Conservation (phyloP, 2,797 vertebrate genomes). For the Huso huso region DNA sequence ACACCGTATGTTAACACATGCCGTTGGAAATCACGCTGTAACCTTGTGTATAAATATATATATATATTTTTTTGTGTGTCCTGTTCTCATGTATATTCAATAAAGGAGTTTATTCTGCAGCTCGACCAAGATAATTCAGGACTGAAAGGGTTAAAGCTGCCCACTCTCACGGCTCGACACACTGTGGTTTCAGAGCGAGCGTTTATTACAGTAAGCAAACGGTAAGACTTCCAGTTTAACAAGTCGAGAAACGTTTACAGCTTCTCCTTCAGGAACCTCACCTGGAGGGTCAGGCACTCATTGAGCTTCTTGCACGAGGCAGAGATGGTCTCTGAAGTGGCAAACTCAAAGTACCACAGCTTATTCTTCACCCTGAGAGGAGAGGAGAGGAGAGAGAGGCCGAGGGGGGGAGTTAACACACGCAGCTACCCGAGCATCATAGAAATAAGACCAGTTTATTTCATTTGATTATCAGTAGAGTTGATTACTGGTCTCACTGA, state of each 20-base stretch:
- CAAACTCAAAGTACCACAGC: slow-evolving; percentile 89
- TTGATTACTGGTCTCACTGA: slow-evolving; percentile 29
- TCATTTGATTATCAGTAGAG: background rate
- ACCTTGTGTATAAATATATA: background rate
- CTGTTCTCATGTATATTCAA: too few species aligned
- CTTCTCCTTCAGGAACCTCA: too few species aligned
- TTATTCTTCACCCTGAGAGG: slow-evolving; percentile 87
- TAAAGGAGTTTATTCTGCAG: too few species aligned
- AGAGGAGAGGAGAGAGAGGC: background rate
- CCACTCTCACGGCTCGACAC: background rate
- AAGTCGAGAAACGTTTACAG: slow-evolving; percentile 9
- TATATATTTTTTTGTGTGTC: too few species aligned
- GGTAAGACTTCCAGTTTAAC: background rate
- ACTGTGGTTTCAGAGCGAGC: background rate
- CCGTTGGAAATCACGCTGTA: too few species aligned
- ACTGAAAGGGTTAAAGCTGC: too few species aligned
- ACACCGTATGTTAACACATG: too few species aligned
- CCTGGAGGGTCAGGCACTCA: slow-evolving; percentile 77
- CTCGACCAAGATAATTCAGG: too few species aligned
- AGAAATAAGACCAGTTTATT: background rate
- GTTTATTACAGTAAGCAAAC: background rate
- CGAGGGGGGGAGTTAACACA: too few species aligned
- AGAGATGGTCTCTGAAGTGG: slow-evolving; percentile 84
- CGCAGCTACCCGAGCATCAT: background rate
- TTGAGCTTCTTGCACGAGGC: slow-evolving; percentile 82